phyloP scores from a whole-genome alignment of 53 echinoderm and acorn worm genomes.

The Astropecten irregularis region DNA sequence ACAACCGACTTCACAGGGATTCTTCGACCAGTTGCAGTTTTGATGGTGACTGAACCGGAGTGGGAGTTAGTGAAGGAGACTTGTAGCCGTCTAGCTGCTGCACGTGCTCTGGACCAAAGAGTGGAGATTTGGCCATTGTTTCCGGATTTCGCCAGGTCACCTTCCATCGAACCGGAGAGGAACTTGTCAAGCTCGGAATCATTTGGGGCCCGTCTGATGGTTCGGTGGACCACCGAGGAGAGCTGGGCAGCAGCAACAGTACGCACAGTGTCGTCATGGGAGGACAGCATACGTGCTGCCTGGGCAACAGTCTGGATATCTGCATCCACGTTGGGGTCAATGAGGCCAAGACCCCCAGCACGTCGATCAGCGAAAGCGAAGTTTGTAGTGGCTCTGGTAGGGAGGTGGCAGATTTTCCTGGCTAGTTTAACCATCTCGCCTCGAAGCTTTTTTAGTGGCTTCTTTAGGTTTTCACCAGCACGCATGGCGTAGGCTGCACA shows the following conservation, averaged over 20 bases:
- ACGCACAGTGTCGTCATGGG: slow-evolving; percentile 10
- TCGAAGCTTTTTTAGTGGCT: neutral
- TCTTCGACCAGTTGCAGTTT: neutral
- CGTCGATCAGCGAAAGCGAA: neutral
- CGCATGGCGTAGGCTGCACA: neutral
- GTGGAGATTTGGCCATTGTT: slow-evolving; percentile 6
- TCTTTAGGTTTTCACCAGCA: slow-evolving; percentile 10
- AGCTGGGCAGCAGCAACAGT: neutral
- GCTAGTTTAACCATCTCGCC: slow-evolving; percentile 1
- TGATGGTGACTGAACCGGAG: neutral
- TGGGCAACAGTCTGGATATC: slow-evolving; percentile 23
- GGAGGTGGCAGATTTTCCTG: neutral
- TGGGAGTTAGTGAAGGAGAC: neutral
- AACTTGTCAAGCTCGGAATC: neutral
- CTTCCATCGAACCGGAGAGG: neutral
- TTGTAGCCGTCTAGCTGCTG: neutral
- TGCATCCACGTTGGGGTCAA: slow-evolving; percentile 20
- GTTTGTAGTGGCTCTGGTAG: slow-evolving; percentile 5
- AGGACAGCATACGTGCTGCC: slow-evolving; percentile 16
- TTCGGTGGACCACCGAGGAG: neutral
- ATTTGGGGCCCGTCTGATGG: neutral
- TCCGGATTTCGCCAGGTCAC: neutral
- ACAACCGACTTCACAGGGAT: neutral
- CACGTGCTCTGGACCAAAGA: slow-evolving; percentile 4
- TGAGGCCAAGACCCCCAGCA: slow-evolving; percentile 20